phyloP scores from a whole-genome alignment of 1,140 invertebrate species.

The Hermatobates lingyangjiaoensis region DNA sequence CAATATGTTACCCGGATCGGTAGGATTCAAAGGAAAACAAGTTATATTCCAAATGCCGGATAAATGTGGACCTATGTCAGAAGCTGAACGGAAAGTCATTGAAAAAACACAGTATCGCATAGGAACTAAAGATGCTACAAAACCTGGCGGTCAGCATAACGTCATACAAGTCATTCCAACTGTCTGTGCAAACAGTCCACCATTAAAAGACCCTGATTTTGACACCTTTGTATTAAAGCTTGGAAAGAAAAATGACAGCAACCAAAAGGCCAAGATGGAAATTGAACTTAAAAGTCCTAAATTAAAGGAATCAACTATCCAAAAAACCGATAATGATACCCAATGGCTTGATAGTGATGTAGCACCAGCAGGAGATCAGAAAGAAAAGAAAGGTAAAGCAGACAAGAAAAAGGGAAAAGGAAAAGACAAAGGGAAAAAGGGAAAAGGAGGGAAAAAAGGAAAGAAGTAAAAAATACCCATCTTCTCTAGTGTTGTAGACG shows the following conservation, averaged over 20 bases:
- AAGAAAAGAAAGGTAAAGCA: neutral
- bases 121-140: neutral
- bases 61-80: neutral
- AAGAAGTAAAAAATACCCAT: neutral
- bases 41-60: slow-evolving; percentile 3
- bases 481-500: too few species aligned
- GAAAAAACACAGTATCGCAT: neutral
- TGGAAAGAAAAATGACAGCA: slow-evolving; percentile 1
- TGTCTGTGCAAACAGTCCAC: too few species aligned
- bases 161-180: neutral
- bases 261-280: neutral
- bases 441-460: neutral
- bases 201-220: neutral
- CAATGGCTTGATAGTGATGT: neutral
- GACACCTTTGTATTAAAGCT: slow-evolving; percentile 3
- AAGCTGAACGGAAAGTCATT: neutral
- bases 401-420: neutral
- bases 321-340: neutral
- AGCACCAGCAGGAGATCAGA: neutral
- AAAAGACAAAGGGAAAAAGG: neutral
- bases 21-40: slow-evolving; percentile 2
- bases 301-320: neutral
- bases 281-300: slow-evolving; percentile 3
- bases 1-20: neutral
- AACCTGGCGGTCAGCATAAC: neutral